These are phyloP conservation scores for Rhinoderma darwinii DNA, from an alignment of 2,113 vertebrate species.

Conservation along the genomic window DNA sequence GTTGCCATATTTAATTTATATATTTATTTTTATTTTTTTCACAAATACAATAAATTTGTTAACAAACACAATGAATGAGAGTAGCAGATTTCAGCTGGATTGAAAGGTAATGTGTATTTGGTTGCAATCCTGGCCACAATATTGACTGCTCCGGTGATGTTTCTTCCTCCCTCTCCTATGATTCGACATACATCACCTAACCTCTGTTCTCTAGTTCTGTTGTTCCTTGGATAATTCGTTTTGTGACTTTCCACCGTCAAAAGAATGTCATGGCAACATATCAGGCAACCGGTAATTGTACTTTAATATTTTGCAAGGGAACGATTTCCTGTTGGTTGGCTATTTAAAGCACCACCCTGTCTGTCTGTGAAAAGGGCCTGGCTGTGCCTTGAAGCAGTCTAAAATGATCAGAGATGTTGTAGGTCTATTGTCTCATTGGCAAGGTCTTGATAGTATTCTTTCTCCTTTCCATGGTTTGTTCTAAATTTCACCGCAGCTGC, in stretches of 20 bases:
- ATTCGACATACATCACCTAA: slow-evolving; percentile 33
- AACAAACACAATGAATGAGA: no score
- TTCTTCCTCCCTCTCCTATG: neutral
- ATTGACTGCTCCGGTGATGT: neutral
- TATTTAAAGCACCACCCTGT: slow-evolving; percentile 54
- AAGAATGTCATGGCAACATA: slow-evolving; percentile 58
- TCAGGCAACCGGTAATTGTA: slow-evolving; percentile 55
- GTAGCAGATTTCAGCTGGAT: no score
- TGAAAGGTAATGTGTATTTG: neutral
- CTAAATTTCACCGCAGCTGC: neutral
- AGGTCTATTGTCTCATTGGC: neutral
- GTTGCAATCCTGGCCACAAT: neutral
- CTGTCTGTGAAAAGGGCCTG: slow-evolving; percentile 41
- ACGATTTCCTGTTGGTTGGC: slow-evolving; percentile 49
- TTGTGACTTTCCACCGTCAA: slow-evolving; percentile 44
- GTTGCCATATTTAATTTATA: no score
- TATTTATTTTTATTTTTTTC: no score
- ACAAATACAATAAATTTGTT: no score
- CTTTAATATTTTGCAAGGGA: slow-evolving; percentile 50
- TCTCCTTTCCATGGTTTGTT: neutral
- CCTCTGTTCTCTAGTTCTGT: slow-evolving; percentile 35
- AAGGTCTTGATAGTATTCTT: neutral
- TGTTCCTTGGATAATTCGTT: slow-evolving; percentile 47
- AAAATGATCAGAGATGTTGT: slow-evolving; percentile 1
- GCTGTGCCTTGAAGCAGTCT: slow-evolving; percentile 18